Evolutionary conservation across 2,888 invertebrate genomes (phyloP), one percentile per base, ranked within the genome.

Genomic region (Campoletis raptor): DNA sequence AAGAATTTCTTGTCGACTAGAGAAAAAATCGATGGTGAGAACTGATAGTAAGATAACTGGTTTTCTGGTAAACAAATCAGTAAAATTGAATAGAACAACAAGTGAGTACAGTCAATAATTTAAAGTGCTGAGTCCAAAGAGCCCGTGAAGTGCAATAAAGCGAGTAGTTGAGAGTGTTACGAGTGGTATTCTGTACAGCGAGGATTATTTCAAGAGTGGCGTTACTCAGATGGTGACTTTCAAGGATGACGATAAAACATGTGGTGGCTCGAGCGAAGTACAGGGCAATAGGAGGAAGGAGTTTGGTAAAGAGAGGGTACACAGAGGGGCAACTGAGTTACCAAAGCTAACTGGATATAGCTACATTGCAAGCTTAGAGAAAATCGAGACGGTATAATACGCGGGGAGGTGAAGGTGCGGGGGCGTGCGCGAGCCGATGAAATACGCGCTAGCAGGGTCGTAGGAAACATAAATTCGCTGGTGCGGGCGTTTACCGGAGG

Each of bases 401-500:
- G 30, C 15, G 36, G 61, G 21, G 73, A 37, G 54, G 61, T 5
- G 5, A 72, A 74, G 64, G 57, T 74, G 21, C 61, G 52, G 48
- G 69, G 83, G 80, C 85, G 37, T 72, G 81, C 83, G 78, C 85
- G 61, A 85, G 79, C 73, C 89, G 88, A 88, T 90, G 88, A 90
- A 90, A 89, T 89, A 89, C 87, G 88, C 87, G 86, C 88, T 72
- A 84, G 83, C 77, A 83, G 85, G 85, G 81, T 85, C 87, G 88
- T 84, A 88, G 89, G 87, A 88, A 89, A 90, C 90, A 91, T 91
- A 90, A 91, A 91, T 91, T 90, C 83, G 85, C 85, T 82, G 84
- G 86, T 73, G 81, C 85, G 83, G 85, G 88, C 87, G 85, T 87
- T 89, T 88, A 87, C 87, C 87, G 87, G 81, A 85, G 88, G 86